Evolutionary conservation across 2,797 vertebrate genomes (phyloP).

Genomic region (Paratrypauchen microcephalus): DNA sequence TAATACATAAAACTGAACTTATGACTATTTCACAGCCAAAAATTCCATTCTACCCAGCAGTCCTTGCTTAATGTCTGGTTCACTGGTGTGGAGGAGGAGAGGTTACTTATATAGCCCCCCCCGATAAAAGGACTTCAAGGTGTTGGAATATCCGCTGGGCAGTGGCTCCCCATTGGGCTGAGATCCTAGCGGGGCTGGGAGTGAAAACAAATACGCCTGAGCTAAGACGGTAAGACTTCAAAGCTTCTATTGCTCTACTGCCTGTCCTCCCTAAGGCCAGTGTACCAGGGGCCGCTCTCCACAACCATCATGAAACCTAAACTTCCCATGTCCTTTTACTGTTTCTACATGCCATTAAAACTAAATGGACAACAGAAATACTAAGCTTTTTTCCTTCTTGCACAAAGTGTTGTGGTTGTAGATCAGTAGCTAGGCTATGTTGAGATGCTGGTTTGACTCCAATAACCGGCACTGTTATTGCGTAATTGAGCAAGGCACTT

Average conservation of each 20-base stretch:
- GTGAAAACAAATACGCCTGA: conserved; percentile 72
- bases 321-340: conserved; percentile 59
- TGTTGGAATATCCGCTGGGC: conserved; percentile 64
- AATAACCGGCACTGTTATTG: background rate
- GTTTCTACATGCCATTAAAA: conserved; percentile 67
- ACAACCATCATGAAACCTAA: conserved; percentile 67
- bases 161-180: conserved; percentile 62
- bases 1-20: background rate
- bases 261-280: conserved; percentile 62
- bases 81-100: conserved; percentile 45
- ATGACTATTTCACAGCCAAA: conserved; percentile 7
- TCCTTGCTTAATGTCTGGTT: conserved; percentile 42
- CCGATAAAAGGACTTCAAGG: conserved; percentile 67
- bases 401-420: background rate
- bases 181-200: conserved; percentile 62
- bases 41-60: conserved; percentile 38
- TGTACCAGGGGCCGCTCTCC: conserved; percentile 53
- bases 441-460: background rate
- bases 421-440: background rate
- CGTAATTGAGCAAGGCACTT: background rate
- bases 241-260: conserved; percentile 51
- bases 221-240: conserved; percentile 68
- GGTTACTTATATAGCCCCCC: conserved; percentile 42
- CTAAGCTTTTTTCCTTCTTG: conserved; percentile 34
- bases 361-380: conserved; percentile 41